These are phyloP conservation scores for Phyllopteryx taeniolatus DNA, from an alignment of 2,113 vertebrate genomes.

Conservation along the genomic window DNA sequence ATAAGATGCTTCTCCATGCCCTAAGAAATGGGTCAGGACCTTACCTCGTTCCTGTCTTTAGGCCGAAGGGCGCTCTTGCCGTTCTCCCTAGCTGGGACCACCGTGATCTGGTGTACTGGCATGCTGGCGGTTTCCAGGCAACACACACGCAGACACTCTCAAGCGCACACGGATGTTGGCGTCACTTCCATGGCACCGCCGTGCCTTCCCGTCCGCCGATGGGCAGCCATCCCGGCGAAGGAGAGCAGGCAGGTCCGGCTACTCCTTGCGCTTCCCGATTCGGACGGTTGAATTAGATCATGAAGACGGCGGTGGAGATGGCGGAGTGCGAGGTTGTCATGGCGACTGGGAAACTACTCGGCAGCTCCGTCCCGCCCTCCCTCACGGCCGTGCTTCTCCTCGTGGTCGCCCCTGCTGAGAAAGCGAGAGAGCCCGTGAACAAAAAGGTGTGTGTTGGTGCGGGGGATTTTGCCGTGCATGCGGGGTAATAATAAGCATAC, in stretches of 20 bases:
- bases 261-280: slow-evolving; percentile 30
- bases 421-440: background rate
- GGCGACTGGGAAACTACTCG: slow-evolving; percentile 56
- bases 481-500: slow-evolving; percentile 56
- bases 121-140: slow-evolving; percentile 72
- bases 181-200: slow-evolving; percentile 14
- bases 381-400: slow-evolving; percentile 7
- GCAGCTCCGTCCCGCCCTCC: slow-evolving; percentile 20
- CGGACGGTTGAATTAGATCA: slow-evolving; percentile 52
- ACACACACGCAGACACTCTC: background rate
- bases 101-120: slow-evolving; percentile 90
- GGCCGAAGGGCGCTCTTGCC: slow-evolving; percentile 80
- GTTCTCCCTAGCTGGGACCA: slow-evolving; percentile 83
- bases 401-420: slow-evolving; percentile 30
- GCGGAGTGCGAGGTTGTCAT: slow-evolving; percentile 61
- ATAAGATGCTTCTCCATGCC: background rate
- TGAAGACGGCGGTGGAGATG: slow-evolving; percentile 50
- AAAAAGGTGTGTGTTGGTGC: slow-evolving; percentile 14
- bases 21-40: slow-evolving; percentile 16
- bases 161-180: slow-evolving; percentile 15
- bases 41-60: slow-evolving; percentile 90
- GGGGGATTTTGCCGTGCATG: slow-evolving; percentile 35
- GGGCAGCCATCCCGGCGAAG: slow-evolving; percentile 20
- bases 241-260: background rate
- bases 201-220: slow-evolving; percentile 24